Evolutionary conservation across 2,888 invertebrate genomes (phyloP).

Genomic region (Sphaerophoria rueppellii): DNA sequence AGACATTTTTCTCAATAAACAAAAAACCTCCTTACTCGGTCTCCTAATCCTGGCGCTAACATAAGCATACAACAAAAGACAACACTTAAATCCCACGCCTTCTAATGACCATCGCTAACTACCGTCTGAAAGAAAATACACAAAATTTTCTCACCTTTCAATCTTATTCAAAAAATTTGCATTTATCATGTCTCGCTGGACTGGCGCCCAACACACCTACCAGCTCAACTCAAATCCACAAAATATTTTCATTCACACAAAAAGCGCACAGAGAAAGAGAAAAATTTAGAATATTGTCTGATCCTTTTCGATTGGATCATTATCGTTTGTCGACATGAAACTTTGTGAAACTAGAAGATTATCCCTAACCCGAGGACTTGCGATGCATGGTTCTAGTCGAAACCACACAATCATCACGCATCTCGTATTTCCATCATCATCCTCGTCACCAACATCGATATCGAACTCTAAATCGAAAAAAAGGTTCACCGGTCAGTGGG

Average conservation of each 20-base stretch:
- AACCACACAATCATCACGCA: constrained; percentile 52
- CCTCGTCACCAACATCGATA: constrained; percentile 24
- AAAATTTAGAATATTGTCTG: constrained; percentile 53
- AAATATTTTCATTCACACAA: constrained; percentile 65
- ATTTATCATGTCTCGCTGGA: constrained; percentile 10
- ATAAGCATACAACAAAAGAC: constrained; percentile 22
- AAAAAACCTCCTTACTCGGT: background rate
- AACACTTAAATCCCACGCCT: constrained; percentile 58
- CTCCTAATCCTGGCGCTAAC: constrained; percentile 55
- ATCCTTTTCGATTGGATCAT: constrained; percentile 68
- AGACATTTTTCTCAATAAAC: constrained; percentile 35
- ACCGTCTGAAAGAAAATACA: constrained; percentile 17
- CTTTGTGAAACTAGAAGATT: constrained; percentile 64
- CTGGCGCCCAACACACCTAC: constrained; percentile 49
- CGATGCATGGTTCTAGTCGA: background rate
- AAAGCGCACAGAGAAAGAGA: constrained; percentile 5
- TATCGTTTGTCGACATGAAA: constrained; percentile 62
- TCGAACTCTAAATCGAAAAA: constrained; percentile 12
- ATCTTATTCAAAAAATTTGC: background rate
- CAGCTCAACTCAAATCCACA: constrained; percentile 54
- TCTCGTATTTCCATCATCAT: constrained; percentile 25
- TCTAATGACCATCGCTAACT: constrained; percentile 49
- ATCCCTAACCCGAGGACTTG: constrained; percentile 34
- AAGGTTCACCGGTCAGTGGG: constrained; percentile 13
- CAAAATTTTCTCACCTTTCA: constrained; percentile 39